These are phyloP conservation scores for Armadillidium nasatum DNA, from an alignment of 1,140 invertebrate species.

Conservation along the genomic window DNA sequence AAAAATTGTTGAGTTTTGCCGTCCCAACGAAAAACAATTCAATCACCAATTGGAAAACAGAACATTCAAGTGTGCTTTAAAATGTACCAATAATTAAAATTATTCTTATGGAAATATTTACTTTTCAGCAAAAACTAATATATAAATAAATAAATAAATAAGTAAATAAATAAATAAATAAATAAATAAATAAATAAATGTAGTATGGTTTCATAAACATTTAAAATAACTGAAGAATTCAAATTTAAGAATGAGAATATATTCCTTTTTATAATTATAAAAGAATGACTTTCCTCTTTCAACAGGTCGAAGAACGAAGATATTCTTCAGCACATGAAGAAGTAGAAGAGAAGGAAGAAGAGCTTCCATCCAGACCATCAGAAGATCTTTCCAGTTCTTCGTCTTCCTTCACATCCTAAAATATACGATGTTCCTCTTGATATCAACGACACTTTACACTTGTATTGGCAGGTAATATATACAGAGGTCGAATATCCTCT, in stretches of 20 bases:
- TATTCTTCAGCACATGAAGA: too few relatives aligned
- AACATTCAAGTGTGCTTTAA: too few relatives aligned
- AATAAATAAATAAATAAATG: neutral
- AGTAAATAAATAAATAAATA: neutral
- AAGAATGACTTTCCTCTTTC: neutral
- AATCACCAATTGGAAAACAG: too few relatives aligned
- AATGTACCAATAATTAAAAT: too few relatives aligned
- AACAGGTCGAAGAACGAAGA: neutral
- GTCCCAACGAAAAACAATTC: too few relatives aligned
- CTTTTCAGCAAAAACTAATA: too few relatives aligned
- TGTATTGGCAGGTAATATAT: constrained; percentile 20
- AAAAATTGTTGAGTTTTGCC: too few relatives aligned
- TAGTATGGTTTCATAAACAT: neutral
- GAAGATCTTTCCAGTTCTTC: neutral
- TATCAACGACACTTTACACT: constrained; percentile 22
- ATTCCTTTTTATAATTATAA: neutral
- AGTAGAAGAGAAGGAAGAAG: neutral
- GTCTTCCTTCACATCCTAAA: neutral
- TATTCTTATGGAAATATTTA: too few relatives aligned
- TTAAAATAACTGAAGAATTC: neutral
- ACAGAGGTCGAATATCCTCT: too few relatives aligned
- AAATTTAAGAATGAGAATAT: neutral
- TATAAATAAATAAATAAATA: neutral
- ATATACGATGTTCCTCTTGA: constrained; percentile 26
- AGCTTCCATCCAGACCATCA: neutral